Evolutionary conservation across 1,140 invertebrate species (phyloP).

Genomic region (silkworm (Bombyx mori)): DNA sequence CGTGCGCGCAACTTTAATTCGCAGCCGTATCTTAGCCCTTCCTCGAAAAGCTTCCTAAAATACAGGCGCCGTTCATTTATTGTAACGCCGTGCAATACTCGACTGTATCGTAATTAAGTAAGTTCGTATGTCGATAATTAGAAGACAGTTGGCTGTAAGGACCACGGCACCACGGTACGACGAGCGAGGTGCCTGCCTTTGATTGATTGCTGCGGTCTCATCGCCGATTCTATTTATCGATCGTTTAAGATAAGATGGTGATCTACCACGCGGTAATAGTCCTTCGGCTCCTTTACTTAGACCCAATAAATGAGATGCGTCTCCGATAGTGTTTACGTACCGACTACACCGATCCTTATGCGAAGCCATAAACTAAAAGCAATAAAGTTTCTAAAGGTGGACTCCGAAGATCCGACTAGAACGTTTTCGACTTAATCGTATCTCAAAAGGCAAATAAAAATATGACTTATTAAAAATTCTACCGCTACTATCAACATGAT

Average conservation of each 20-base stretch:
- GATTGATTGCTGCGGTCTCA: conserved; percentile 32
- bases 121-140: conserved; percentile 22
- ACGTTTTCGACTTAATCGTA: not conserved
- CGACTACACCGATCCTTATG: not conserved
- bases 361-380: not conserved
- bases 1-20: conserved; percentile 43
- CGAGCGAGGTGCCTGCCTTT: conserved; percentile 59
- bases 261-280: not conserved
- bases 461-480: conserved; percentile 39
- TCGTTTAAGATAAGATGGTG: not conserved
- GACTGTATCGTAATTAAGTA: conserved; percentile 26
- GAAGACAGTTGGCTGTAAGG: conserved; percentile 30
- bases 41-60: conserved; percentile 67
- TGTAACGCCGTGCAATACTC: conserved; percentile 23
- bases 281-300: not conserved
- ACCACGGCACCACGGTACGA: conserved; percentile 55
- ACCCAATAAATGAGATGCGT: conserved; percentile 1
- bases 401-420: not conserved
- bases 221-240: not conserved
- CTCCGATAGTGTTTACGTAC: not conserved
- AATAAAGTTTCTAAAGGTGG: too few species aligned
- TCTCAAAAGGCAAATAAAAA: conserved; percentile 25
- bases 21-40: conserved; percentile 43
- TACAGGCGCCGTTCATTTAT: conserved; percentile 50
- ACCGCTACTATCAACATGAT: conserved; percentile 47